Percentiles rank a stretch among this genome's conserved stretches.
These are phyloP conservation scores for Meteorus colon DNA, from an alignment of 2,888 invertebrate genomes.

Conservation along the genomic window DNA sequence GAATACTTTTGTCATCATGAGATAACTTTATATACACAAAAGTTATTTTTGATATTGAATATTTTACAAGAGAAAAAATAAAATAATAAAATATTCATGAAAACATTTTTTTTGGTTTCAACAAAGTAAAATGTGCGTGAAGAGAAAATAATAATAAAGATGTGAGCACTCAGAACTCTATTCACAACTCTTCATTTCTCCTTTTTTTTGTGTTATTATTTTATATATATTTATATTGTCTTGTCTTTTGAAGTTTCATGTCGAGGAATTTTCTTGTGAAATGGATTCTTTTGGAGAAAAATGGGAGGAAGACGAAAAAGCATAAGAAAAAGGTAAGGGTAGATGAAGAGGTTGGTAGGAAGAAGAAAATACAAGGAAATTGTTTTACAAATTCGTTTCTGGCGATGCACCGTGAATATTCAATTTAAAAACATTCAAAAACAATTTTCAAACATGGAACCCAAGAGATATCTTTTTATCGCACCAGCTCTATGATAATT, in stretches of 20 bases:
- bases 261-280: constrained; percentile 19
- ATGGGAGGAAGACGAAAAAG: not conserved
- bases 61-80: not conserved
- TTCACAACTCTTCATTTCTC: constrained; percentile 40
- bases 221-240: not conserved
- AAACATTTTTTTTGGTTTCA: too few relatives aligned
- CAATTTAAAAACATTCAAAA: constrained; percentile 35
- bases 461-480: constrained; percentile 21
- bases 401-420: constrained; percentile 39
- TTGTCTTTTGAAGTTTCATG: not conserved
- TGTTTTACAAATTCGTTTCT: constrained; percentile 11
- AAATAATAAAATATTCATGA: not conserved
- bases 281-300: constrained; percentile 8
- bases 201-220: not conserved
- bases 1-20: too few relatives aligned
- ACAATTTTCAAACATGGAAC: constrained; percentile 22
- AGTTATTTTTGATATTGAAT: not conserved
- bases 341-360: not conserved
- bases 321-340: not conserved
- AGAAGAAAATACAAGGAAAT: not conserved
- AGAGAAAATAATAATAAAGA: constrained; percentile 19
- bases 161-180: constrained; percentile 42
- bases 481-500: constrained; percentile 30
- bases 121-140: not conserved
- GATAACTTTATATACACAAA: too few relatives aligned